These are phyloP conservation scores for Neocrepidodera transversa DNA, from an alignment of 2,888 invertebrate genomes.

Conservation along the genomic window DNA sequence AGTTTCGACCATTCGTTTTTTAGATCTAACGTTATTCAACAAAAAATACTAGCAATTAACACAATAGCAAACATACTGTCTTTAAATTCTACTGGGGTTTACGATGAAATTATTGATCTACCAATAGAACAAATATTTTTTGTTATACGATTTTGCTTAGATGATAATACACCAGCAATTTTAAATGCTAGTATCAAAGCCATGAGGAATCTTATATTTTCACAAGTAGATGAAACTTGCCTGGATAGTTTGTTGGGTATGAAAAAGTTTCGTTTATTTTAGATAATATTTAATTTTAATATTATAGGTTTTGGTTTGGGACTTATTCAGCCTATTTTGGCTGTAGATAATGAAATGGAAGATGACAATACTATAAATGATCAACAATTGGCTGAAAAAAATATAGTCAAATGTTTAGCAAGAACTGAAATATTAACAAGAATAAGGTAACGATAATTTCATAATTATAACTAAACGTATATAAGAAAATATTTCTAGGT, in stretches of 20 bases:
- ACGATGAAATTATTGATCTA: constrained; percentile 76
- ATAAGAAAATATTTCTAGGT: constrained; percentile 62
- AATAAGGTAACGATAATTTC: constrained; percentile 64
- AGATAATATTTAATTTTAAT: constrained; percentile 47
- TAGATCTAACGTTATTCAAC: constrained; percentile 79
- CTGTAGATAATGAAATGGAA: constrained; percentile 55
- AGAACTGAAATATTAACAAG: constrained; percentile 80
- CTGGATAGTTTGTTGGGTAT: constrained; percentile 71
- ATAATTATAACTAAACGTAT: neutral
- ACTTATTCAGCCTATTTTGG: constrained; percentile 67
- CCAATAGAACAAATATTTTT: constrained; percentile 81
- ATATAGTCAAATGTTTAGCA: constrained; percentile 76
- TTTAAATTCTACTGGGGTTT: constrained; percentile 76
- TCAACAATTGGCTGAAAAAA: constrained; percentile 83
- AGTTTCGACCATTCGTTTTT: constrained; percentile 25
- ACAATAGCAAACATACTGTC: constrained; percentile 81
- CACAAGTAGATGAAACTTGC: constrained; percentile 79
- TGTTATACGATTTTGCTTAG: constrained; percentile 82
- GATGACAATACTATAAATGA: constrained; percentile 79
- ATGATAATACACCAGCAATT: constrained; percentile 78
- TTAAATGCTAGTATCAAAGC: constrained; percentile 79
- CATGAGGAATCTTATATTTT: constrained; percentile 76
- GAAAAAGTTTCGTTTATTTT: neutral
- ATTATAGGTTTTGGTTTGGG: constrained; percentile 72
- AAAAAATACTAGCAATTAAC: constrained; percentile 80